Evolutionary conservation across 2,888 invertebrate genomes (phyloP), one percentile per base, ranked within the genome.

Genomic region (Melanchra persicariae): DNA sequence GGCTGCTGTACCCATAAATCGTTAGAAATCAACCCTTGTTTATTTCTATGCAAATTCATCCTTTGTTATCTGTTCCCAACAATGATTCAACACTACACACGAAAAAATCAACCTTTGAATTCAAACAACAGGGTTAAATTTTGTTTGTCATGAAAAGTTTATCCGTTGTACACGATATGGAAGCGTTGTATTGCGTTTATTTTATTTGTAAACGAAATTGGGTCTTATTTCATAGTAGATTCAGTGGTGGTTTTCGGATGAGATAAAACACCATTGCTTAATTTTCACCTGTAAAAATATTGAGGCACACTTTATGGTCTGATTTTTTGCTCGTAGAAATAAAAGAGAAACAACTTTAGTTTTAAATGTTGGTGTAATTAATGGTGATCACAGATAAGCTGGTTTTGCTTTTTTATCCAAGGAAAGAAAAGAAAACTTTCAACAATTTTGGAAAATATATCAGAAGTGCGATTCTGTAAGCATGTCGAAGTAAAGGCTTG

Each of bases 41-140:
- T 93, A 93, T 93, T 93, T 92, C 91, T 90, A 93, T 93, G 93
- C 91, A 93, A 93, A 93, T 93, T 90, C 86, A 81, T 85, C 90
- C 90, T 91, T 91, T 93, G 93, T 93, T 93, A 92, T 93, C 93
- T 88, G 74, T 75, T 73, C 70, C 83, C 87, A 88, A 91, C 92
- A 92, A 92, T 88, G 86, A 86, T 86, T 87, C 84, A 73, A 72
- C 40, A 26, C 45, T n/a, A 9, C 57, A 45, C 65, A 76, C 2
- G 19, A 47, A 30, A 79, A 57, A 73, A 55, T 59, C 24, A 68
- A 83, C 74, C 70, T 62, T 83, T 26, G 17, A 0, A 0, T 15
- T 3, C 26, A 22, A 9, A 49, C 0, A 4, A 30, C 60, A 84
- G 54, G 45, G 75, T 59, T 58, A 40, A 59, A 43, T 65, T 79